Percentiles rank a stretch among this genome's conserved stretches.
Evolutionary conservation across 2,888 invertebrate species (phyloP).

Genomic region (Andrena praecox): DNA sequence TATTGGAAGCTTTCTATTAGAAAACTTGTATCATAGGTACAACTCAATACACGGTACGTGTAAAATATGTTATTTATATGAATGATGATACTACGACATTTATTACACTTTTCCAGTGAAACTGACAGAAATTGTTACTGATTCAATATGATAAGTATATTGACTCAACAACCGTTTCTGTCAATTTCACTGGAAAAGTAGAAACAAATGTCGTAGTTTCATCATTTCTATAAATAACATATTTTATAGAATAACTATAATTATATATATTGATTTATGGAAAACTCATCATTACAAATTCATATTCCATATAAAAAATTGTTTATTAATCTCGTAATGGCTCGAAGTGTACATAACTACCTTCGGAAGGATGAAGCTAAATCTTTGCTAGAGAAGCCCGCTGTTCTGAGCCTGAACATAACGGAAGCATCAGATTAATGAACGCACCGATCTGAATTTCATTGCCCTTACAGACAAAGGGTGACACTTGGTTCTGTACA

Average conservation of each 20-base stretch:
- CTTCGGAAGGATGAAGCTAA: slow-evolving; percentile 1
- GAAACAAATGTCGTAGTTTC: too few relatives aligned
- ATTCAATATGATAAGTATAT: too few relatives aligned
- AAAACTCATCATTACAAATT: not conserved
- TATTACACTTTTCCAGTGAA: too few relatives aligned
- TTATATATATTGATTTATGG: not conserved
- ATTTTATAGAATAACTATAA: not conserved
- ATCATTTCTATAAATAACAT: too few relatives aligned
- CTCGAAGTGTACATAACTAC: slow-evolving; percentile 1
- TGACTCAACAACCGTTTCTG: too few relatives aligned
- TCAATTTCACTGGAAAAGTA: too few relatives aligned
- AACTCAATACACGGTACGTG: too few relatives aligned
- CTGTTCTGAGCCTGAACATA: not conserved
- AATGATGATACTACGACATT: too few relatives aligned
- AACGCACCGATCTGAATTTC: slow-evolving; percentile 30
- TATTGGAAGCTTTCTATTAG: too few relatives aligned
- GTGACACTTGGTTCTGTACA: not conserved
- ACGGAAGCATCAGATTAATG: slow-evolving; percentile 14
- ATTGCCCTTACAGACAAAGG: slow-evolving; percentile 9
- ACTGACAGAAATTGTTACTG: too few relatives aligned
- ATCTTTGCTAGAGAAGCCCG: not conserved
- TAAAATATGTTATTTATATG: too few relatives aligned
- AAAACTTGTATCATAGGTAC: too few relatives aligned
- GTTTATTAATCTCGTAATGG: not conserved
- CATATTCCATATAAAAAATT: not conserved